Evolutionary conservation across 1,140 invertebrate genomes (phyloP), one percentile per base, ranked within the genome.

Genomic region (Homarus americanus): DNA sequence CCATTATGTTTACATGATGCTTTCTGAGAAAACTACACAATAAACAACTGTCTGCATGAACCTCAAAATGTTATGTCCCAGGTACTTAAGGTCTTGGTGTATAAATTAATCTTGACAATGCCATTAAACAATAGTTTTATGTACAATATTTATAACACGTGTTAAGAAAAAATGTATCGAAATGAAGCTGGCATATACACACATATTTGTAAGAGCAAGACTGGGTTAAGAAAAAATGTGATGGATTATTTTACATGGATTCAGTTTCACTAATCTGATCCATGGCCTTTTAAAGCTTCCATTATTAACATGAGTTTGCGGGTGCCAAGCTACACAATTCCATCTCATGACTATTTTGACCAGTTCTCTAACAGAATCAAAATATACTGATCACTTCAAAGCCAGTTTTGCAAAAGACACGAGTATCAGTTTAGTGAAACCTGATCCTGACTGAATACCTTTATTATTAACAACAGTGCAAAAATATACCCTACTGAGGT

Each of bases 401-500:
- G 20, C 58, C 58, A 63, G 20, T 10, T 49, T 24, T 17, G 12
- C 58, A 63, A 63, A 49, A 24, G 58, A 4, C 12, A 63, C 58
- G 3, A 63, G 58, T 17, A 24, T 63, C 44, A 28, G 24, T 34
- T 53, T 53, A 53, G 44, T 80, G 34, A 80, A 53, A 44, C 76
- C 15, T 53, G 44, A 58, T 32, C 41, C 41, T 80, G 10, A 49
- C 12, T 41, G 24, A 80, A 80, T n/a, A 53, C 53, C 40, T 34
- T 44, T 32, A 53, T 53, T 53, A 58, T 38, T 78, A 78, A 78
- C 76, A 78, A 78, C 40, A 53, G 78, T 80, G 78, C 41, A 80
- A 80, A 80, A 80, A 80, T 80, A 80, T 40, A 80, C 53, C 78
- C 78, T 80, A 53, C 41, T 28, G 44, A 53, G 44, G 78, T 63